Conservation (phyloP, 2,888 invertebrate species). For the Cerastis leucographa region DNA sequence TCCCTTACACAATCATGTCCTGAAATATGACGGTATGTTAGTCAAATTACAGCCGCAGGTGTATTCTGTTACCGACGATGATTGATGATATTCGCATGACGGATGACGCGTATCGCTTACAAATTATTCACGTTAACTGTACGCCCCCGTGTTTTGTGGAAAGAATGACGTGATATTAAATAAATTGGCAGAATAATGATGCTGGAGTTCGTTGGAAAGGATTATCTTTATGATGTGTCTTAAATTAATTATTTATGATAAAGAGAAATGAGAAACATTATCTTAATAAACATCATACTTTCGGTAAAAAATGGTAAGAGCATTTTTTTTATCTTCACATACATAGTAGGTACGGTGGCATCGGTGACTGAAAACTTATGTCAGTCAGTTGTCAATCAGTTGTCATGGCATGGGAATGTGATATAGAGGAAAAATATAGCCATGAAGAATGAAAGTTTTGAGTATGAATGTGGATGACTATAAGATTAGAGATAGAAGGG, state of each 20-base stretch:
- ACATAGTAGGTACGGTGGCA: background rate
- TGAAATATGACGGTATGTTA: constrained; percentile 60
- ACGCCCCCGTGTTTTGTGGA: constrained; percentile 27
- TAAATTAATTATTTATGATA: constrained; percentile 32
- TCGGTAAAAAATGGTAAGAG: background rate
- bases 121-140: constrained; percentile 62
- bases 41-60: constrained; percentile 68
- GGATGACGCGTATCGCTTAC: constrained; percentile 64
- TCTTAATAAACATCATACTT: background rate
- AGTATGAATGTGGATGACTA: background rate
- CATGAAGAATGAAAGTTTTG: background rate
- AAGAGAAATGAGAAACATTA: background rate
- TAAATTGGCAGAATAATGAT: constrained; percentile 43
- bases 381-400: too few species aligned
- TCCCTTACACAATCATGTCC: constrained; percentile 61
- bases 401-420: background rate
- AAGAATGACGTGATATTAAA: constrained; percentile 51
- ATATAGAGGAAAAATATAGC: background rate
- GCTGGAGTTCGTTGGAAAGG: background rate
- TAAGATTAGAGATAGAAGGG: background rate
- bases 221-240: constrained; percentile 15
- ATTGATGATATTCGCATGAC: constrained; percentile 63
- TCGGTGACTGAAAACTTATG: background rate
- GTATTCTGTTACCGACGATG: constrained; percentile 66
- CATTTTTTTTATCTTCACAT: too few species aligned